Evolutionary conservation across 2,797 vertebrate species (phyloP).

Genomic region (Salmo trutta): DNA sequence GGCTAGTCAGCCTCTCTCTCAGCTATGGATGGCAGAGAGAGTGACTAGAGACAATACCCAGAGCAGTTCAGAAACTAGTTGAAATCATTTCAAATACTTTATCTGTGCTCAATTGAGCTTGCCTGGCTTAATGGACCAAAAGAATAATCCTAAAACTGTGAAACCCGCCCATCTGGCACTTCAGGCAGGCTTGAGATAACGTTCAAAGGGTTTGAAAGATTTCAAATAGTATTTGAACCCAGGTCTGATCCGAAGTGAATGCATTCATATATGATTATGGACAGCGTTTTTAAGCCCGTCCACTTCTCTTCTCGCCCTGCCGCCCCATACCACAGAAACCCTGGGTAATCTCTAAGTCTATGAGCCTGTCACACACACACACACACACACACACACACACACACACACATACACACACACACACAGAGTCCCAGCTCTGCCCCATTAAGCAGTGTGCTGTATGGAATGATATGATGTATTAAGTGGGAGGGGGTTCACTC

Average conservation of each 20-base stretch:
- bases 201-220: not conserved
- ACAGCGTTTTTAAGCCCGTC: conserved; percentile 23
- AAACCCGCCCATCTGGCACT: not conserved
- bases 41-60: not conserved
- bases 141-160: not conserved
- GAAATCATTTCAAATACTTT: not conserved
- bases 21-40: not conserved
- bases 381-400: too few species aligned
- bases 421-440: conserved; percentile 20
- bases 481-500: conserved; percentile 41
- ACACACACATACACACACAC: too few species aligned
- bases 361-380: conserved; percentile 42
- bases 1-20: too few species aligned
- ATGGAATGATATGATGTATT: conserved; percentile 70
- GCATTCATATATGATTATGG: not conserved
- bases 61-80: not conserved
- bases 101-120: not conserved
- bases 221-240: not conserved
- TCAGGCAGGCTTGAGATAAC: not conserved
- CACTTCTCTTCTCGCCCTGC: conserved; percentile 19
- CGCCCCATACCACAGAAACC: conserved; percentile 40
- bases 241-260: not conserved
- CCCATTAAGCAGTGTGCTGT: conserved; percentile 62
- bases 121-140: not conserved
- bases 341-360: conserved; percentile 39